phyloP scores from a whole-genome alignment of 2,888 invertebrate genomes.

The Alloplasta piceator region DNA sequence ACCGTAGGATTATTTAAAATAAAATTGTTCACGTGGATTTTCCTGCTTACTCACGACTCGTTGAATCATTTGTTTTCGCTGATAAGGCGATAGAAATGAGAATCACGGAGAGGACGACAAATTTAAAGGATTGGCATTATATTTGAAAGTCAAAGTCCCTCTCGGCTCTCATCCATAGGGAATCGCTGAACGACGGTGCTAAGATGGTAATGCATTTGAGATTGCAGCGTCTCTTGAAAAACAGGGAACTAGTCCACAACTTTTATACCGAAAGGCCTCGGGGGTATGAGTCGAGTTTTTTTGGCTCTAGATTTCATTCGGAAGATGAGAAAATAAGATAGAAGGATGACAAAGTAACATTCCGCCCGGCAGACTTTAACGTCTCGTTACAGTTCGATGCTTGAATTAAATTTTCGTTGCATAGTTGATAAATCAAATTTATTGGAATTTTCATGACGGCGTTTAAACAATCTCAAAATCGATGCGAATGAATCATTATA shows the following conservation, averaged over 20 bases:
- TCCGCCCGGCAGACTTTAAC: conserved; percentile 2
- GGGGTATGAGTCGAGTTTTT: conserved; percentile 9
- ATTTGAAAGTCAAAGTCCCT: conserved; percentile 32
- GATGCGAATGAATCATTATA: no score
- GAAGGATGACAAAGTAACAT: conserved; percentile 35
- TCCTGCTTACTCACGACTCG: no score
- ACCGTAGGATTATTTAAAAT: no score
- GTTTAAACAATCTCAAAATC: no score
- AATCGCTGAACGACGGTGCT: conserved; percentile 10
- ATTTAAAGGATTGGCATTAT: conserved; percentile 17
- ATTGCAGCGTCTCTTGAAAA: conserved; percentile 34
- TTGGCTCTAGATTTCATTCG: not conserved
- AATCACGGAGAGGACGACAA: not conserved
- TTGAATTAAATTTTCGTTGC: not conserved
- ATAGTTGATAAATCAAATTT: no score
- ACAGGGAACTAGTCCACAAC: conserved; percentile 11
- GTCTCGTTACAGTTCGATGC: not conserved
- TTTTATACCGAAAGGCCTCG: conserved; percentile 1
- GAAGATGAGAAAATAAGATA: not conserved
- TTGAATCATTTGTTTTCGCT: no score
- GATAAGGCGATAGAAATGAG: not conserved
- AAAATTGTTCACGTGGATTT: no score
- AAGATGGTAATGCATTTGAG: conserved; percentile 42
- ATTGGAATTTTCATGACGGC: no score
- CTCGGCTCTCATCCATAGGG: conserved; percentile 16